phyloP scores from a whole-genome alignment of 2,888 invertebrate genomes.

The Clusia tigrina region DNA sequence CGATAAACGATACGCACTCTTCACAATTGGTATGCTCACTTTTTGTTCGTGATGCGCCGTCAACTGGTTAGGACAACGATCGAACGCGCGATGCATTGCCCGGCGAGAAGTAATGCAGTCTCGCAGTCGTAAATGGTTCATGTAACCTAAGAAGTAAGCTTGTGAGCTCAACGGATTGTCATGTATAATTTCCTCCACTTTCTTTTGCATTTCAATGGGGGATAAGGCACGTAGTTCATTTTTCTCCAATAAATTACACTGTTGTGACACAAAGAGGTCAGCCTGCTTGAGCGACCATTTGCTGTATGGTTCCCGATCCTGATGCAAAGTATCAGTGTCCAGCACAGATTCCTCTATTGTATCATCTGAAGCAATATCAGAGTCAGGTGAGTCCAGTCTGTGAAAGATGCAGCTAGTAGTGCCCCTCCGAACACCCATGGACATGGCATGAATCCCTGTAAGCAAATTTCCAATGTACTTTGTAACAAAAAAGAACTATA shows the following conservation, averaged over 20 bases:
- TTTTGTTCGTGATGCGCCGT: constrained; percentile 79
- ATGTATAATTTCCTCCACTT: constrained; percentile 61
- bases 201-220: constrained; percentile 77
- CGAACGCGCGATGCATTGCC: constrained; percentile 70
- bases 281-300: constrained; percentile 89
- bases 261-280: constrained; percentile 87
- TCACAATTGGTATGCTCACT: not conserved
- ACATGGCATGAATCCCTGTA: constrained; percentile 54
- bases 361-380: constrained; percentile 27
- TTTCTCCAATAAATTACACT: constrained; percentile 81
- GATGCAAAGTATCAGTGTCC: constrained; percentile 42
- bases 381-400: constrained; percentile 35
- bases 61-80: constrained; percentile 74
- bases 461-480: not conserved
- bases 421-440: constrained; percentile 43
- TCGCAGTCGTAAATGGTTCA: constrained; percentile 86
- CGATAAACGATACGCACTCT: not conserved
- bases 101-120: constrained; percentile 74
- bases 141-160: constrained; percentile 83
- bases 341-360: constrained; percentile 40
- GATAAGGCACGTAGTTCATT: constrained; percentile 82
- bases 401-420: too few species aligned
- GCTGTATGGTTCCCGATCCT: constrained; percentile 65
- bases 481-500: not conserved
- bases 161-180: constrained; percentile 61